phyloP scores from a whole-genome alignment of 2,113 vertebrate genomes.

The Chamaea fasciata region DNA sequence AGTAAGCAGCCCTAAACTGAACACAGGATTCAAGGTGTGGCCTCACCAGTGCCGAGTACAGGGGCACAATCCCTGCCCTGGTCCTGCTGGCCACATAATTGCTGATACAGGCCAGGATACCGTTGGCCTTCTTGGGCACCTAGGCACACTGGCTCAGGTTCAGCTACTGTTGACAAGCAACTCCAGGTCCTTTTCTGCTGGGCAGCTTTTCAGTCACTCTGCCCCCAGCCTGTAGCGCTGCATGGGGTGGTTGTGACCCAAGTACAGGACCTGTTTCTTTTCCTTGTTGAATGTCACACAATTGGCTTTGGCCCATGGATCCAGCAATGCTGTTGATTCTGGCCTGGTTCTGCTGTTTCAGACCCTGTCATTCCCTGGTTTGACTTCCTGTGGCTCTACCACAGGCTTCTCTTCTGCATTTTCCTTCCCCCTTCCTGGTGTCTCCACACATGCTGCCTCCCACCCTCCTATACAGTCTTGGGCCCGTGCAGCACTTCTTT shows the following conservation, averaged over 20 bases:
- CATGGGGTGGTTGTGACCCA: not conserved
- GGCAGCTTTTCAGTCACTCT: not conserved
- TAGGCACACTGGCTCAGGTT: not conserved
- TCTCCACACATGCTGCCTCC: not conserved
- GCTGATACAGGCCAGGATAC: not conserved
- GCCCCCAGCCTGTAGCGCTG: rapidly evolving
- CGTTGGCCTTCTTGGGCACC: not conserved
- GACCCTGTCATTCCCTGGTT: not conserved
- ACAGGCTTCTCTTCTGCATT: not conserved
- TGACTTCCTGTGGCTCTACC: not conserved
- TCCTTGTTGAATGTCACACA: not conserved
- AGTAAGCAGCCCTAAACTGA: not conserved
- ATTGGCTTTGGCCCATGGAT: rapidly evolving
- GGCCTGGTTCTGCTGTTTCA: not conserved
- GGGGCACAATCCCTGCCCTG: not conserved
- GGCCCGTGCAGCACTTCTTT: not conserved
- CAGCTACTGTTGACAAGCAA: not conserved
- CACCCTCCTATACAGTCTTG: not conserved
- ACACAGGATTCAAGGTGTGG: not conserved
- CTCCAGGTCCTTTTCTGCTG: not conserved
- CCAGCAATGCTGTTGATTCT: not conserved
- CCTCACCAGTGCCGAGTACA: rapidly evolving
- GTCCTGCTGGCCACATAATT: not conserved
- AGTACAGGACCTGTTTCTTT: not conserved
- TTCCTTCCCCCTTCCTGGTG: not conserved